Conservation (phyloP, 2,888 invertebrate species). For the Abscondita cerata region DNA sequence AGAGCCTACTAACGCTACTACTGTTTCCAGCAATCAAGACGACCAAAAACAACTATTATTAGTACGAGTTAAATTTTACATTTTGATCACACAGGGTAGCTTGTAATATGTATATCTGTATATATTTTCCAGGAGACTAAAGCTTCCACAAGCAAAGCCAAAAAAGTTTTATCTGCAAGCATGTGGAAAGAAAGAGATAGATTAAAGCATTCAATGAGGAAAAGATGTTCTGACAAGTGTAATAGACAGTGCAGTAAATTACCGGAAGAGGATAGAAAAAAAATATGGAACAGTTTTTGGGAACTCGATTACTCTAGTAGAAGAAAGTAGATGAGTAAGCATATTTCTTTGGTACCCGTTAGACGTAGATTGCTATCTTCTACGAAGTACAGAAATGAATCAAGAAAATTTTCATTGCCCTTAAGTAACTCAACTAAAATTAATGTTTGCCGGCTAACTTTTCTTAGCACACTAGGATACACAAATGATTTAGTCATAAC, state of each 20-base stretch:
- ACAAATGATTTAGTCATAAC: slow-evolving; percentile 3
- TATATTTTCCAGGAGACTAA: too few relatives aligned
- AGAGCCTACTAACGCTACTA: too few relatives aligned
- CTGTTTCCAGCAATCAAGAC: too few relatives aligned
- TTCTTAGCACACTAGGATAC: background rate
- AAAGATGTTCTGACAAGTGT: too few relatives aligned
- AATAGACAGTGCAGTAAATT: background rate
- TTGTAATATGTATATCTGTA: too few relatives aligned
- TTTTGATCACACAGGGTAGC: too few relatives aligned
- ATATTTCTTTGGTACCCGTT: background rate
- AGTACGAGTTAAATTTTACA: too few relatives aligned
- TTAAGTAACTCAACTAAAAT: background rate
- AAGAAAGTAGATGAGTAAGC: background rate
- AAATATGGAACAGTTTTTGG: background rate
- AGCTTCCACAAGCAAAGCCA: too few relatives aligned
- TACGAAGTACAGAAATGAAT: background rate
- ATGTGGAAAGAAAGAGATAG: too few relatives aligned
- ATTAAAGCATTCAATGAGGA: too few relatives aligned
- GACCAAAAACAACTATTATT: too few relatives aligned
- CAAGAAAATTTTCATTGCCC: slow-evolving; percentile 2
- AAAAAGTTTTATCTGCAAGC: too few relatives aligned
- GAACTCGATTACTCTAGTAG: background rate
- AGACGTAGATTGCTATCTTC: background rate
- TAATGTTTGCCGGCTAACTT: background rate
- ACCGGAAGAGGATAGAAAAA: background rate